A percentile compares a stretch with the other conserved stretches of the same genome.
Conservation (phyloP, 2,888 invertebrate genomes). For the Hesperia comma region DNA sequence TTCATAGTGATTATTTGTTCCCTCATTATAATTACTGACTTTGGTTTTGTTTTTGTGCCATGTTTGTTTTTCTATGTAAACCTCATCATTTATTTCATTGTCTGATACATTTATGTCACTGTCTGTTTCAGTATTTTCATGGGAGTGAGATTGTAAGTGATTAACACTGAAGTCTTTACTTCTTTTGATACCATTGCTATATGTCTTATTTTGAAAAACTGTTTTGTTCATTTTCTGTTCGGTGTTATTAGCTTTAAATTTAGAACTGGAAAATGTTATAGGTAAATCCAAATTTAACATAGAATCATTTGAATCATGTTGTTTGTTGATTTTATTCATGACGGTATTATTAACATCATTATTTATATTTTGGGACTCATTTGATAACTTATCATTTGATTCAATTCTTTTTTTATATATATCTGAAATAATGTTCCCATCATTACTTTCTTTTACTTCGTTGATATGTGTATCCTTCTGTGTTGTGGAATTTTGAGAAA, state of each 20-base stretch:
- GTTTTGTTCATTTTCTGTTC: conserved; percentile 1
- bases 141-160: neutral
- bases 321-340: neutral
- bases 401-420: neutral
- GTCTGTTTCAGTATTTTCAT: neutral
- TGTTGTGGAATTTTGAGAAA: neutral
- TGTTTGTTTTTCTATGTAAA: too few species aligned
- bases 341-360: neutral
- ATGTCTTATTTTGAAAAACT: neutral
- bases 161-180: neutral
- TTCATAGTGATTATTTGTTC: neutral
- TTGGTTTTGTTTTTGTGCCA: neutral
- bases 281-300: conserved; percentile 52
- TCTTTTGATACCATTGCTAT: neutral
- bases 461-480: neutral
- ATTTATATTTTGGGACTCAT: neutral
- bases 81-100: too few species aligned
- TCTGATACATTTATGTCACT: neutral
- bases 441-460: neutral
- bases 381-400: neutral
- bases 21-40: neutral
- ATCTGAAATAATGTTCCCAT: neutral
- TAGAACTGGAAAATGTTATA: conserved; percentile 51
- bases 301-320: neutral
- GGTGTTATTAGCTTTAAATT: conserved; percentile 36